Conservation (phyloP, 1,140 invertebrate genomes). For the Lasaia peninsularis region DNA sequence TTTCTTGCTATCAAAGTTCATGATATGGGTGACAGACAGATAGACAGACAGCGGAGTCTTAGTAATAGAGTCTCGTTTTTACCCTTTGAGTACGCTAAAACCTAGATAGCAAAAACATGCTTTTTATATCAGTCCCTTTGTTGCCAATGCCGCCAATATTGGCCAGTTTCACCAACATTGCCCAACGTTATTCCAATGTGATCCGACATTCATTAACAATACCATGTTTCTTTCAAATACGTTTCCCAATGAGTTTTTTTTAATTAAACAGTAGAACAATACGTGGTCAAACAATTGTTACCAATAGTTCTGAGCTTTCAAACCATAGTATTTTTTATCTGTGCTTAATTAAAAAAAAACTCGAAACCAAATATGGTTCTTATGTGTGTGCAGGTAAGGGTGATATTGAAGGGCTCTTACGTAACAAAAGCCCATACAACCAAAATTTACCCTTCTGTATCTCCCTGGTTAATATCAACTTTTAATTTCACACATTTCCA, state of each 20-base stretch:
- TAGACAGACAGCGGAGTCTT: no score
- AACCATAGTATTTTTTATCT: constrained; percentile 13
- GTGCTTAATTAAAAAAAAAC: constrained; percentile 18
- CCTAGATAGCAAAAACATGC: no score
- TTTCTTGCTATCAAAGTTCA: no score
- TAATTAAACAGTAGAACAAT: constrained; percentile 14
- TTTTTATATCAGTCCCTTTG: no score
- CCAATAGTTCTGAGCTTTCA: constrained; percentile 15
- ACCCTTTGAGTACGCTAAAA: no score
- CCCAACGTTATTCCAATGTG: neutral
- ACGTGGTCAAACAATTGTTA: constrained; percentile 17
- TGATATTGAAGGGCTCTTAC: neutral
- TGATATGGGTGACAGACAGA: no score
- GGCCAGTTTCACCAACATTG: neutral
- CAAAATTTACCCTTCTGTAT: constrained; percentile 9
- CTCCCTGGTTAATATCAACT: constrained; percentile 18
- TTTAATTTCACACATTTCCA: constrained; percentile 29
- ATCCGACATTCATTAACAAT: neutral
- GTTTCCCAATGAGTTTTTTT: constrained; percentile 8
- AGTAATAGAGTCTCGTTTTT: no score
- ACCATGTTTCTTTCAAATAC: neutral
- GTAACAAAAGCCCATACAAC: constrained; percentile 8
- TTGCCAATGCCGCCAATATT: no score
- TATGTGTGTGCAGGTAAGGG: constrained; percentile 5
- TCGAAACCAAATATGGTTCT: constrained; percentile 4